phyloP scores from a whole-genome alignment of 2,888 invertebrate species.

The Neoaliturus tenellus region DNA sequence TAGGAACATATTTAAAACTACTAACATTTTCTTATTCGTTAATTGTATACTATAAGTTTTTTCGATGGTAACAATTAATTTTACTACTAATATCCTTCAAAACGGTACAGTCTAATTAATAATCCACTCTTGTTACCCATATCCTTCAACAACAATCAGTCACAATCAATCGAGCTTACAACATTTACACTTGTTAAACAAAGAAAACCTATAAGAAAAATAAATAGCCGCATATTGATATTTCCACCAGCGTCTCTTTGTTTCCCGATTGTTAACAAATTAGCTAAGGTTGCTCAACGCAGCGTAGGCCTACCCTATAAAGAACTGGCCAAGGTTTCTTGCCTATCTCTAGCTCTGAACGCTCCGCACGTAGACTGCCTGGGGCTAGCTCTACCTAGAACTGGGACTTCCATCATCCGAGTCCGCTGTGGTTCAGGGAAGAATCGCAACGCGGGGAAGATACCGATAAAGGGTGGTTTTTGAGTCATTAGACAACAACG shows the following conservation, averaged over 20 bases:
- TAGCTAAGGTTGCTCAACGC: not conserved
- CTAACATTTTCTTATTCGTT: too few relatives aligned
- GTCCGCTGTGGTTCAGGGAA: too few relatives aligned
- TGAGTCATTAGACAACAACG: too few relatives aligned
- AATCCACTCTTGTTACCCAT: too few relatives aligned
- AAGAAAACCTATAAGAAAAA: not conserved
- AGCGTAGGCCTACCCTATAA: not conserved
- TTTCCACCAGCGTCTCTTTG: not conserved
- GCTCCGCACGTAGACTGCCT: not conserved
- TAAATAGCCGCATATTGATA: not conserved
- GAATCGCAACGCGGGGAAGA: too few relatives aligned
- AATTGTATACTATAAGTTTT: too few relatives aligned
- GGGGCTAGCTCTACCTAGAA: not conserved
- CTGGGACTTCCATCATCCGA: not conserved
- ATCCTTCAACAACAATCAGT: not conserved
- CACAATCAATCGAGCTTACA: not conserved
- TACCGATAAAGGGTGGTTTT: too few relatives aligned
- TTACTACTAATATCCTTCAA: too few relatives aligned
- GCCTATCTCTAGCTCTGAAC: slow-evolving; percentile 17
- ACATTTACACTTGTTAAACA: not conserved
- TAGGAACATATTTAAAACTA: too few relatives aligned
- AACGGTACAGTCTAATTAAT: too few relatives aligned
- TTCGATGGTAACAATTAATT: too few relatives aligned
- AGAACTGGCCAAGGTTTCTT: slow-evolving; percentile 29
- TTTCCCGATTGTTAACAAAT: not conserved